These are phyloP conservation scores for Fregetta grallaria DNA, from an alignment of 2,113 vertebrate species.

Conservation along the genomic window DNA sequence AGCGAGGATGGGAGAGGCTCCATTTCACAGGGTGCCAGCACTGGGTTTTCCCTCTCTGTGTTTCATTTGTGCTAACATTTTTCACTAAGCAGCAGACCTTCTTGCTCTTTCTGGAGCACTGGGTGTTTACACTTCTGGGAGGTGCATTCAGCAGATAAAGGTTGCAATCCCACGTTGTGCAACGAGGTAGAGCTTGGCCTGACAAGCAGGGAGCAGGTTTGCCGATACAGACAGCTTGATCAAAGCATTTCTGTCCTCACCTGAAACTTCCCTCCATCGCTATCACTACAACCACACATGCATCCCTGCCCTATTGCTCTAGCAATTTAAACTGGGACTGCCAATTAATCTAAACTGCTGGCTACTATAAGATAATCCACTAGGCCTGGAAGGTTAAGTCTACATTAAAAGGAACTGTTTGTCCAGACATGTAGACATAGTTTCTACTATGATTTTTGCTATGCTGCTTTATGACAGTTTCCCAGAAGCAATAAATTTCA, in stretches of 20 bases:
- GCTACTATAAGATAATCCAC: background rate
- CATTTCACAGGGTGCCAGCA: background rate
- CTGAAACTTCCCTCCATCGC: background rate
- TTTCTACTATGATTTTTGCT: background rate
- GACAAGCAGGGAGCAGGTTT: background rate
- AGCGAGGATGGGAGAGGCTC: background rate
- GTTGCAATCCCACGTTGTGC: background rate
- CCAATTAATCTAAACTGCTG: background rate
- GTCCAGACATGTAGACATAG: background rate
- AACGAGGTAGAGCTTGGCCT: background rate
- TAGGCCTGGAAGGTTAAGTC: background rate
- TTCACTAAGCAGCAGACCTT: background rate
- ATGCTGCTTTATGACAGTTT: background rate
- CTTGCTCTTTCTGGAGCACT: background rate
- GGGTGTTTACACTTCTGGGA: background rate
- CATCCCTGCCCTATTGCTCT: background rate
- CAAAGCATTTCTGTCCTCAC: conserved; percentile 16
- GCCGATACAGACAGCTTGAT: background rate
- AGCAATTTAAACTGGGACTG: background rate
- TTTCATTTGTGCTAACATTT: background rate
- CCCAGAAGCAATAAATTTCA: background rate
- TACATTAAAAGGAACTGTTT: background rate
- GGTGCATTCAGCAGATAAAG: background rate
- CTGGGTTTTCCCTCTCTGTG: background rate
- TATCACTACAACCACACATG: background rate